These are phyloP conservation scores for Nothobranchius furzeri DNA, from an alignment of 2,113 vertebrate species.

Conservation along the genomic window DNA sequence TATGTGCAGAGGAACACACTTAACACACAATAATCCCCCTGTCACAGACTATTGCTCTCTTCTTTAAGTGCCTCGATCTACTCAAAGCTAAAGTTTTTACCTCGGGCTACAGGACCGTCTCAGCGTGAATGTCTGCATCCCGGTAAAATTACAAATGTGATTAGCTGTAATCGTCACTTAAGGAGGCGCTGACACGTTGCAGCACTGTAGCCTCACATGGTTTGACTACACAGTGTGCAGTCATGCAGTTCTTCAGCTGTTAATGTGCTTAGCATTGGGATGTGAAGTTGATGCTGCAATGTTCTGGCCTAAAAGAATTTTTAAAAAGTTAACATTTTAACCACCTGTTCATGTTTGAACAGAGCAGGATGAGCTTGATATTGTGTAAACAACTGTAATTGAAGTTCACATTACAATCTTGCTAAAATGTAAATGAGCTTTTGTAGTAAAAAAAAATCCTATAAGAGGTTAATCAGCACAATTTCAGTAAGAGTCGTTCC, in stretches of 20 bases:
- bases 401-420: conserved; percentile 4
- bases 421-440: conserved; percentile 20
- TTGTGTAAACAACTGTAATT: background rate
- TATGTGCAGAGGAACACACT: conserved; percentile 16
- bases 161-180: conserved; percentile 66
- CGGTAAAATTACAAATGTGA: conserved; percentile 50
- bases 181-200: conserved; percentile 45
- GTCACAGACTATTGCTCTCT: conserved; percentile 20
- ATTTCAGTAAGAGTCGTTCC: background rate
- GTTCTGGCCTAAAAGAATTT: no score
- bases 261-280: background rate
- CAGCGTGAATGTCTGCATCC: conserved; percentile 33
- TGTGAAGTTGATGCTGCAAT: no score
- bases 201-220: conserved; percentile 22
- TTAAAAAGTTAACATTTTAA: no score
- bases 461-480: background rate
- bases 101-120: conserved; percentile 23
- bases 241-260: conserved; percentile 13
- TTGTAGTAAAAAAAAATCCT: conserved; percentile 3
- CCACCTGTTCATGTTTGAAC: background rate
- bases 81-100: conserved; percentile 34
- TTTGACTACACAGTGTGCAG: conserved; percentile 28
- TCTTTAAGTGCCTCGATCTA: conserved; percentile 34
- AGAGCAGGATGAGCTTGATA: background rate
- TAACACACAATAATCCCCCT: conserved; percentile 13